A percentile compares a stretch with the other conserved stretches of the same genome.
These are phyloP conservation scores for Dysmachus trigonus DNA, from an alignment of 2,888 invertebrate genomes.

Conservation along the genomic window DNA sequence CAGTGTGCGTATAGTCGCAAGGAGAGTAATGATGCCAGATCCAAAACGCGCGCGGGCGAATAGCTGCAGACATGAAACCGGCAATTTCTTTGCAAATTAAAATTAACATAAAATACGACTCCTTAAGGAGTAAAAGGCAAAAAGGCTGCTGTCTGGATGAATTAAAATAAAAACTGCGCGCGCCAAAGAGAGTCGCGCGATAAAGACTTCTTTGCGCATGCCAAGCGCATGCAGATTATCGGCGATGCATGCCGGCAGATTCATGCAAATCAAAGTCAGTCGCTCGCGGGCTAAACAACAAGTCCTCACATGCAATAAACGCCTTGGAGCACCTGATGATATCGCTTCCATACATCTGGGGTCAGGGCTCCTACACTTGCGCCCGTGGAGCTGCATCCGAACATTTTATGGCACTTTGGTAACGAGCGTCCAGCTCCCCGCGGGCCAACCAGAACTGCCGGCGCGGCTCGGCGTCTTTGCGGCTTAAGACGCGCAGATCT, in stretches of 20 bases:
- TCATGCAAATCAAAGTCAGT: slow-evolving; percentile 35
- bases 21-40: not conserved
- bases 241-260: slow-evolving; percentile 18
- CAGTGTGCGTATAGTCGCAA: not conserved
- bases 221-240: slow-evolving; percentile 36
- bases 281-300: slow-evolving; percentile 29
- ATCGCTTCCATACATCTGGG: slow-evolving; percentile 29
- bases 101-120: slow-evolving; percentile 37
- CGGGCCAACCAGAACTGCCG: not conserved
- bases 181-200: not conserved
- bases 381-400: not conserved
- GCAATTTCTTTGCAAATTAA: slow-evolving; percentile 36
- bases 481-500: not conserved
- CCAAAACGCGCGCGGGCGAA: not conserved
- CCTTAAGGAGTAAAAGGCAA: slow-evolving; percentile 25
- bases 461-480: not conserved
- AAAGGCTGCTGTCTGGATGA: not conserved
- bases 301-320: slow-evolving; percentile 36
- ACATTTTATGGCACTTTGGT: slow-evolving; percentile 6
- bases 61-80: slow-evolving; percentile 21
- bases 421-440: not conserved
- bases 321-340: slow-evolving; percentile 36
- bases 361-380: slow-evolving; percentile 38
- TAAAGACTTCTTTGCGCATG: slow-evolving; percentile 33
- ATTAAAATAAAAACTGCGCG: not conserved